These are phyloP conservation scores for Diorhabda carinulata DNA, from an alignment of 1,140 invertebrate species.

Conservation along the genomic window DNA sequence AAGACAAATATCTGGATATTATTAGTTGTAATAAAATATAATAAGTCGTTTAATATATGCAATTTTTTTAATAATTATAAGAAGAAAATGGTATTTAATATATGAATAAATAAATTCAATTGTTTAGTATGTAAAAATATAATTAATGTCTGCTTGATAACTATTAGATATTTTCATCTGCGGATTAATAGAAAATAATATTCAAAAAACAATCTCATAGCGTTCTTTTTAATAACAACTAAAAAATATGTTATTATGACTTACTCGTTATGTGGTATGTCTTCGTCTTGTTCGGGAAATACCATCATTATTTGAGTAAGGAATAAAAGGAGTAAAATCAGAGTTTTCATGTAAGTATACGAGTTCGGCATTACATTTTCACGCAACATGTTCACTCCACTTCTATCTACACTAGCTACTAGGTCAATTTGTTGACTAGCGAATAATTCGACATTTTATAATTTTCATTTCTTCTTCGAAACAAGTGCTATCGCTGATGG, in stretches of 20 bases:
- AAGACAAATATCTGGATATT: no score
- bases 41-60: no score
- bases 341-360: constrained; percentile 15
- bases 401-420: constrained; percentile 21
- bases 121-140: no score
- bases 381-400: constrained; percentile 32
- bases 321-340: constrained; percentile 32
- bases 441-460: constrained; percentile 20
- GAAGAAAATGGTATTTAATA: no score
- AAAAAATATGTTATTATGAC: constrained; percentile 38
- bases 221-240: background rate
- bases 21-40: no score
- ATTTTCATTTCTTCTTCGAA: constrained; percentile 3
- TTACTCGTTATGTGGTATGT: constrained; percentile 81
- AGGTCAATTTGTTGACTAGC: constrained; percentile 25
- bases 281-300: constrained; percentile 69
- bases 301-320: constrained; percentile 36
- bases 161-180: no score
- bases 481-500: constrained; percentile 9
- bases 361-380: constrained; percentile 22
- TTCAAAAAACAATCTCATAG: background rate
- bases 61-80: no score
- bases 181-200: no score
- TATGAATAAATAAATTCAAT: no score
- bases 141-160: no score